phyloP scores from a whole-genome alignment of 2,888 invertebrate genomes.

The Cephus rjabovi region DNA sequence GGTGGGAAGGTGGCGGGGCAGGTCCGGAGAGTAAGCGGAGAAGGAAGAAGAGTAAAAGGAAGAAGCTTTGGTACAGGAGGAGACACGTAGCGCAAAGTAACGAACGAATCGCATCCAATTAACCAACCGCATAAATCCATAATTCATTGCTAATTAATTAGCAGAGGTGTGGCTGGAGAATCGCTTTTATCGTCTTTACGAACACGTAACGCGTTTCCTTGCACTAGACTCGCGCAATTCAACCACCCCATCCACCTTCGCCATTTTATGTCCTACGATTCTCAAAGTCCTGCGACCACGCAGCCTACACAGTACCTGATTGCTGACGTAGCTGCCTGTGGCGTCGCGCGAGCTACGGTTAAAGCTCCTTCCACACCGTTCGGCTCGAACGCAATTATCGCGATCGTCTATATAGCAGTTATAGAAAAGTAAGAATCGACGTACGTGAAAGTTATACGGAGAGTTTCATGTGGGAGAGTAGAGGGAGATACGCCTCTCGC shows the following conservation, averaged over 20 bases:
- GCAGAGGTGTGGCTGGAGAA: slow-evolving; percentile 22
- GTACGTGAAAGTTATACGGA: background rate
- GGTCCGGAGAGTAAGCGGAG: background rate
- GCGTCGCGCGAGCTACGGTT: background rate
- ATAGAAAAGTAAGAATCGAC: background rate
- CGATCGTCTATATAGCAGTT: background rate
- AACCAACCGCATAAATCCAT: slow-evolving; percentile 49
- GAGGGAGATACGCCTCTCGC: background rate
- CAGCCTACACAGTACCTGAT: background rate
- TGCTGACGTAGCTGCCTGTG: background rate
- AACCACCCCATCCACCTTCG: background rate
- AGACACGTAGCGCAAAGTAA: slow-evolving; percentile 9
- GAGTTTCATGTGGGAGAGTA: background rate
- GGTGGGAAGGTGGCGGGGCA: background rate
- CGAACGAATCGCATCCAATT: slow-evolving; percentile 45
- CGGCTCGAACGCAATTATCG: background rate
- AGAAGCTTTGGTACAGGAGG: background rate
- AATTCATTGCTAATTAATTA: slow-evolving; percentile 58
- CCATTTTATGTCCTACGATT: background rate
- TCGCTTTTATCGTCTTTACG: slow-evolving; percentile 12
- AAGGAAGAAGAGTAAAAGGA: background rate
- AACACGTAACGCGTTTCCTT: slow-evolving; percentile 1
- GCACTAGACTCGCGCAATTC: background rate
- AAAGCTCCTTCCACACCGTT: background rate
- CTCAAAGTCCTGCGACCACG: background rate